phyloP scores from a whole-genome alignment of 2,113 vertebrate species.

The Gadus macrocephalus region DNA sequence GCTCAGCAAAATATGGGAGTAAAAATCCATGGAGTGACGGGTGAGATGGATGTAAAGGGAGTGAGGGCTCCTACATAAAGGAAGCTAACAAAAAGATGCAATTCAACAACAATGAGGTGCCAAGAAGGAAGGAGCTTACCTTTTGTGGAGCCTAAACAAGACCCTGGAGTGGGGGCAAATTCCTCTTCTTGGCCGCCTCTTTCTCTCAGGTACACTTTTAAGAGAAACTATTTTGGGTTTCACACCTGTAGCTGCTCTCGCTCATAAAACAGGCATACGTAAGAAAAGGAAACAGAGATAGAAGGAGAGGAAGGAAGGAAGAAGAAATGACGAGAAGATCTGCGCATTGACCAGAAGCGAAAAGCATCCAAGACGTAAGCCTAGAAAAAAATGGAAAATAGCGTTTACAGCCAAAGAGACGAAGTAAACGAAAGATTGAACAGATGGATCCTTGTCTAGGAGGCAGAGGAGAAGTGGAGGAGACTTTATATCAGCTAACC shows the following conservation, averaged over 20 bases:
- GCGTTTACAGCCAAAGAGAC: constrained; percentile 22
- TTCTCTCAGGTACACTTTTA: constrained; percentile 13
- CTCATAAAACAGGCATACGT: constrained; percentile 20
- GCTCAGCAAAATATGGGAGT: constrained; percentile 28
- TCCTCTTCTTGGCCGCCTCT: constrained; percentile 43
- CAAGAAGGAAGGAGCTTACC: background rate
- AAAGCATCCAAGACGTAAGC: background rate
- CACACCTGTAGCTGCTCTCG: constrained; percentile 53
- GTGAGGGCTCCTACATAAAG: constrained; percentile 4
- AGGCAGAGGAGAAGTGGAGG: constrained; percentile 50
- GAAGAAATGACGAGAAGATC: constrained; percentile 4
- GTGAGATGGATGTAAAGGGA: background rate
- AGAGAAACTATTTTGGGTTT: constrained; percentile 28
- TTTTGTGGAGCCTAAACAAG: background rate
- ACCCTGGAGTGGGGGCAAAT: constrained; percentile 21
- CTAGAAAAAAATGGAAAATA: constrained; percentile 16
- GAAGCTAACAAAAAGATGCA: background rate
- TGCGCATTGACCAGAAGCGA: too few relatives aligned
- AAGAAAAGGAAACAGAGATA: constrained; percentile 3
- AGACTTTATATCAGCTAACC: constrained; percentile 62
- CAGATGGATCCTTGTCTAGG: constrained; percentile 52
- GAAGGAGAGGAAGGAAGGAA: constrained; percentile 23
- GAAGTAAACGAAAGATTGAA: constrained; percentile 30
- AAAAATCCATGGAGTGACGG: constrained; percentile 33
- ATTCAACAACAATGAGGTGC: background rate